These are phyloP conservation scores for Dascyllus trimaculatus DNA, from an alignment of 2,113 vertebrate genomes.

Conservation along the genomic window DNA sequence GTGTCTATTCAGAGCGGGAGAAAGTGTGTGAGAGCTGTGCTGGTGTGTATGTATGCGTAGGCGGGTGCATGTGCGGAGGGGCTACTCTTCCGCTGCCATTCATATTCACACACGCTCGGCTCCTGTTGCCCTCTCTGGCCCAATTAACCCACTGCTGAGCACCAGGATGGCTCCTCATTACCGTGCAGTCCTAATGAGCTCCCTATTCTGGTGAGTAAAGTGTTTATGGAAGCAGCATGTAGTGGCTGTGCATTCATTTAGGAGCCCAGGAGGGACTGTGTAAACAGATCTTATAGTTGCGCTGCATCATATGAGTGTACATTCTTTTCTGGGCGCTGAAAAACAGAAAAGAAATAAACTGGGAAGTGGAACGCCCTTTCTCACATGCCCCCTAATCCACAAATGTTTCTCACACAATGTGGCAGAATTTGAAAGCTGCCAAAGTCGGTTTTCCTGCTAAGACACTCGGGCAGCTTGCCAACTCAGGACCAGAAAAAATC, in stretches of 20 bases:
- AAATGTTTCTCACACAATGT: conserved; percentile 18
- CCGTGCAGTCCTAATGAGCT: conserved; percentile 70
- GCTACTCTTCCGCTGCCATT: conserved; percentile 52
- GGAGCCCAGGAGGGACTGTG: conserved; percentile 59
- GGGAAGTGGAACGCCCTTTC: not conserved
- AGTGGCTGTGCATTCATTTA: conserved; percentile 55
- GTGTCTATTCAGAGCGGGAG: conserved; percentile 65
- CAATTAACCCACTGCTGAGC: conserved; percentile 81
- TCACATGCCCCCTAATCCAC: conserved; percentile 24
- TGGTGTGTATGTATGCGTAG: conserved; percentile 10
- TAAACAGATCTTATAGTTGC: conserved; percentile 68
- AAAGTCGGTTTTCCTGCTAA: conserved; percentile 3
- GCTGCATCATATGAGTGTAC: conserved; percentile 22
- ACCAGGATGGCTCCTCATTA: conserved; percentile 75
- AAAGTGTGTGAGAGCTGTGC: conserved; percentile 44
- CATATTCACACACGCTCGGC: conserved; percentile 62
- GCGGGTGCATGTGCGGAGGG: conserved; percentile 16
- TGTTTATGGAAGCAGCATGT: conserved; percentile 53
- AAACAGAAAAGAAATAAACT: not conserved
- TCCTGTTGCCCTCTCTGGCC: conserved; percentile 66
- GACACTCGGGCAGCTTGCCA: conserved; percentile 22
- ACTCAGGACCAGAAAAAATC: not conserved
- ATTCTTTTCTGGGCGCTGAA: not conserved
- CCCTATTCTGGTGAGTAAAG: conserved; percentile 47
- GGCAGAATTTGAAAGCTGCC: conserved; percentile 31